Base-by-base conservation (phyloP, 1,140 invertebrate genomes). In the Drosophila sp. region DNA sequence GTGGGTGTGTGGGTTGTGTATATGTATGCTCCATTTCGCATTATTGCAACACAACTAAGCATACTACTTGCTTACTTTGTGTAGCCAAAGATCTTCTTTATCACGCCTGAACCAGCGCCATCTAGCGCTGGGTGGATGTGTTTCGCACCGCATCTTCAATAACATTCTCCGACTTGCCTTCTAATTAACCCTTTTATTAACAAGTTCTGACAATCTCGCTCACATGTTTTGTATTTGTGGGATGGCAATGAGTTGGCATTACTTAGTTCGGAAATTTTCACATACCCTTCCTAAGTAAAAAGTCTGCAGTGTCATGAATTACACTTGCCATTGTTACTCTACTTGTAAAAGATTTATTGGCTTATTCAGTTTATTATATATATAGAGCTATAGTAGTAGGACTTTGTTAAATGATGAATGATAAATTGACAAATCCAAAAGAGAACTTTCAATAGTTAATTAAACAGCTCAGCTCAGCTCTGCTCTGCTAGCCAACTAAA, bases 161-260 rank as follows among this genome's bases (percentile, higher is more conserved):
- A 72, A 64, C 34, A 61, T 46, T 56, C 58, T 46, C 46, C 58
- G 50, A 27, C 77, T 70, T 51, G 76, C 41, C 73, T 70, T 77
- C 36, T 84, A 84, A 84, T 84, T 84, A 84, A 83, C 80, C 80
- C 80, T 64, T 80, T 77, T 77, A 76, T 73, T 79, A 84, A 84
- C 74, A 80, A 69, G 29, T 46, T 58, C 38, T 41, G 43, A 36
- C 29, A 46, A 34, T 54, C 27, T 29, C 27, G 3, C 27, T 29
- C 27, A 29, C 13, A 36, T n/a, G n/a, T n/a, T 50, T 36, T 40
- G 59, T 9, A 56, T 27, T 32, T 50, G 8, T 27, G 43, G 29
- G 5, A 21, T 50, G 43, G 8, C 13, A 13, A n/a, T 51, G 36
- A 57, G 7, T 43, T 51, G 46, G 36, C 59, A 29, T 62, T 53